Percentiles rank a stretch among this genome's conserved stretches.
These are phyloP conservation scores for Paracanthobrama guichenoti DNA, from an alignment of 2,113 vertebrate species.

Conservation along the genomic window DNA sequence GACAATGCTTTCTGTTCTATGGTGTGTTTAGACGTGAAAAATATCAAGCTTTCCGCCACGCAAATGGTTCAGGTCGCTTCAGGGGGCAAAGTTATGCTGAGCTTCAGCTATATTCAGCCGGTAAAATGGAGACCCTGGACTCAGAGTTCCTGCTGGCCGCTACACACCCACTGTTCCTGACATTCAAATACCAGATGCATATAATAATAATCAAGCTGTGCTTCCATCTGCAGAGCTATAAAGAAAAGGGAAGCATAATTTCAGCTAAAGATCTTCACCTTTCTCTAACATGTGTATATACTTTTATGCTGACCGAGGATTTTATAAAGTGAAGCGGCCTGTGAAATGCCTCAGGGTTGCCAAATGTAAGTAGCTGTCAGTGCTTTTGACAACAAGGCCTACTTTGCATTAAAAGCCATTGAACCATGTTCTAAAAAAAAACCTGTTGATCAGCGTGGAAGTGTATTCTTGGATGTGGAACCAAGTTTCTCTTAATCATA, in stretches of 20 bases:
- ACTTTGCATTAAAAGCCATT: constrained; percentile 14
- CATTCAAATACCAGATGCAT: constrained; percentile 47
- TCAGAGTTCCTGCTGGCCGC: constrained; percentile 21
- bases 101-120: constrained; percentile 16
- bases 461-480: neutral
- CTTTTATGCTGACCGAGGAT: constrained; percentile 14
- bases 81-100: constrained; percentile 35
- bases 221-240: constrained; percentile 31
- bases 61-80: neutral
- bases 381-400: neutral
- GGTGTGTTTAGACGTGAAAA: constrained; percentile 2
- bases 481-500: neutral
- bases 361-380: constrained; percentile 12
- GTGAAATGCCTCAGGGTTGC: constrained; percentile 27
- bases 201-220: constrained; percentile 45
- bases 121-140: constrained; percentile 25
- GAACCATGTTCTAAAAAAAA: constrained; percentile 1
- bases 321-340: neutral
- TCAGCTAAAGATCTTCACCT: constrained; percentile 40
- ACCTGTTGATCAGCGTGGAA: neutral
- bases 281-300: neutral
- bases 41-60: constrained; percentile 5
- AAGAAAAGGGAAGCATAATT: constrained; percentile 29
- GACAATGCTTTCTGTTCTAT: constrained; percentile 18
- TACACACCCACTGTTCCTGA: constrained; percentile 42